These are phyloP conservation scores for Pediacus dermestoides DNA, from an alignment of 2,888 invertebrate species.

Conservation along the genomic window DNA sequence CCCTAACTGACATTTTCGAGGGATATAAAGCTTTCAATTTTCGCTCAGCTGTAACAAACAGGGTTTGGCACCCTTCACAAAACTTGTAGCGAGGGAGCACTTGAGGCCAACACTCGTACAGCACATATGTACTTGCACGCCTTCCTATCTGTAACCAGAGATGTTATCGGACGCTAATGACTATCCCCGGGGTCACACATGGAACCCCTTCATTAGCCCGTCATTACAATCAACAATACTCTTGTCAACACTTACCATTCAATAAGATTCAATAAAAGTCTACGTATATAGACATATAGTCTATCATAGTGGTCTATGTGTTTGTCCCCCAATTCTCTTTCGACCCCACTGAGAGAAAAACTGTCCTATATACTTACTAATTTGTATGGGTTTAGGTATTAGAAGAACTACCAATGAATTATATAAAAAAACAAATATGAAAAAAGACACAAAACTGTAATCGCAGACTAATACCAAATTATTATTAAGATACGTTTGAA, in stretches of 20 bases:
- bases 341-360: not conserved
- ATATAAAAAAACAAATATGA: too few species aligned
- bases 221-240: constrained; percentile 41
- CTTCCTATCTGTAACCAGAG: constrained; percentile 47
- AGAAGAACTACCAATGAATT: too few species aligned
- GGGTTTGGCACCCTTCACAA: constrained; percentile 4
- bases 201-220: constrained; percentile 46
- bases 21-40: constrained; percentile 13
- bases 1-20: too few species aligned
- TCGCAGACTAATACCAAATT: too few species aligned
- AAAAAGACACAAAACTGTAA: too few species aligned
- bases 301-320: not conserved
- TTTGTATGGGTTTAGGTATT: too few species aligned
- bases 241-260: constrained; percentile 47
- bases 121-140: constrained; percentile 15
- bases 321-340: not conserved
- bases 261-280: constrained; percentile 27
- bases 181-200: constrained; percentile 1
- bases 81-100: too few species aligned
- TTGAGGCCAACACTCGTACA: constrained; percentile 10
- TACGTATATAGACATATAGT: too few species aligned
- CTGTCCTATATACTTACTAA: too few species aligned
- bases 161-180: constrained; percentile 49
- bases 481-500: too few species aligned
- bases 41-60: too few species aligned